Evolutionary conservation across 1,140 invertebrate species (phyloP), one percentile per base, ranked within the genome.

Genomic region (Drosophila takahashii): DNA sequence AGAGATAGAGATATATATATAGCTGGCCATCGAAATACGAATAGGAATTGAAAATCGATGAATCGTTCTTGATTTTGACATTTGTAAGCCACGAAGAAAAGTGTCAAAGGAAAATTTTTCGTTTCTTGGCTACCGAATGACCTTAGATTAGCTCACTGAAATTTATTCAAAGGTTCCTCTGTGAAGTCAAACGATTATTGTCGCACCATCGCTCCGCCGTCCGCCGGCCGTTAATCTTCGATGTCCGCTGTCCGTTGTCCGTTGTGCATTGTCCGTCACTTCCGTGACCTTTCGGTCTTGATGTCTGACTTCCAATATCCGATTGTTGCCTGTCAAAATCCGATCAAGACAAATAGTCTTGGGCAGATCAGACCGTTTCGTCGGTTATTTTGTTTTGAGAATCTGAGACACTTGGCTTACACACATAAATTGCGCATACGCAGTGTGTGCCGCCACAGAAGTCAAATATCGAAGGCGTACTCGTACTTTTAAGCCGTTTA

Each of bases 391-490:
- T 65, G 42, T 65, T 65, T 70, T 56, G 15, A 45, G 56, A 57
- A 72, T 71, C 70, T 52, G 70, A 77, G 66, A 41, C 79, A 65
- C 77, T 78, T 79, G 79, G 54, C 56, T 78, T 75, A 66, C 80
- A 84, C 75, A 81, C 61, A 79, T 83, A 87, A 86, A 87, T 79
- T 59, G 79, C 83, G 62, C 61, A 81, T 87, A 78, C 81, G 74
- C 62, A 15, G 22, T 39, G 52, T 51, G 48, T 51, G 37, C 44
- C 41, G 16, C 56, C 44, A 41, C n/a, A 26, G 32, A 11, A 47
- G 32, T 64, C 47, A 50, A 50, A 27, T 27, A 54, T 15, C 53
- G 22, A n/a, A 44, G n/a, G 13, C 11, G 18, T 9, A 48, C 26
- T 39, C 18, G 9, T 36, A 44, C 65, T 22, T 16, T 42, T 48